Base-by-base conservation (phyloP, 2,113 vertebrate species). In the Rousettus leschenaultii region DNA sequence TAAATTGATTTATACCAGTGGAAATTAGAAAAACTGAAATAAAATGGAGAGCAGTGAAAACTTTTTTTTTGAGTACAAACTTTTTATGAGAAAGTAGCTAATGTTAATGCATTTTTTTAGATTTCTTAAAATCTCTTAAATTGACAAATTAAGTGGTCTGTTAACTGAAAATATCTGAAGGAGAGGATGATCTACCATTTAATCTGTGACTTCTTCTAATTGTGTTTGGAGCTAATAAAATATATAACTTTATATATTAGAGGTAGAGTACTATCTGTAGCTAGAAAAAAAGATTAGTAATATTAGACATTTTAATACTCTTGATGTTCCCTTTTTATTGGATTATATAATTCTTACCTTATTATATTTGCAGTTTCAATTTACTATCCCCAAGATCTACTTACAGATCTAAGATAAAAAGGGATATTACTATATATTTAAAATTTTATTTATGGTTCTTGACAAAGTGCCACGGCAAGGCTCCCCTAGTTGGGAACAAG, bases 1-100 rank as follows among this genome's bases (percentile, higher is more conserved):
- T 86, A 95, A 97, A 97, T 87, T 97, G 97, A 98, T 98, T 98
- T 97, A 92, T 91, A 98, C 91, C 94, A 98, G 94, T 14, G 18
- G 84, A 98, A 96, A 95, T 97, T 97, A 97, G 74, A 97, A 97
- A 97, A 87, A 92, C 92, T 92, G n/a, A 97, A 61, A 91, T 57
- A 95, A 94, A 98, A 96, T 77, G 95, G 59, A 30, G 95, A 95
- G 63, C 48, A 96, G 33, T 78, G 45, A 87, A 97, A 96, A 95
- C 66, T 93, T 98, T 97, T 65, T 73, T 73, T 85, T 53, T 53
- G 70, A 89, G 48, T 61, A 24, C 8, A 92, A 70, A 95, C 57
- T 86, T 93, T 92, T 77, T 59, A 51, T 63, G 45, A 95, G 91
- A 94, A 94, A 89, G 57, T 83, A 73, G n/a, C 61, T 13, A 51